A percentile compares a stretch with the other conserved stretches of the same genome.
These are phyloP conservation scores for Augiades crinisus DNA, from an alignment of 2,888 invertebrate species.

Conservation along the genomic window DNA sequence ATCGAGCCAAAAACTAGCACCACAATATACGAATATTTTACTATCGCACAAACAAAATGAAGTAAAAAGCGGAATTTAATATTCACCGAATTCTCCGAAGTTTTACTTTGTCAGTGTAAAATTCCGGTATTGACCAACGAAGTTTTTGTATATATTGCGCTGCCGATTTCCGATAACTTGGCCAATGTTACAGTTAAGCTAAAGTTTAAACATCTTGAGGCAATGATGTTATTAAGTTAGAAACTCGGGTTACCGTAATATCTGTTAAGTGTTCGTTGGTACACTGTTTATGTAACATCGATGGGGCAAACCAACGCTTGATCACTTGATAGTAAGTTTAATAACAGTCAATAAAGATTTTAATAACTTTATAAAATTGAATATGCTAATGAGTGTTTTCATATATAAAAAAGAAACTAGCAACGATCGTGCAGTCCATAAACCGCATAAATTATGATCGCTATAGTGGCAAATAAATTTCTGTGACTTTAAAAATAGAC, in stretches of 20 bases:
- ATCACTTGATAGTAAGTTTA: background rate
- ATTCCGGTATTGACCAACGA: background rate
- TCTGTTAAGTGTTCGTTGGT: background rate
- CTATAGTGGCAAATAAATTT: too few species aligned
- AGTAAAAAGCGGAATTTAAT: background rate
- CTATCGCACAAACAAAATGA: too few species aligned
- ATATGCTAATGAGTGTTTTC: too few species aligned
- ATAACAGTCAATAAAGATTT: too few species aligned
- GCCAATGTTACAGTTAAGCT: background rate
- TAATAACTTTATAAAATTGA: too few species aligned
- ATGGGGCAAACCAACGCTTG: background rate
- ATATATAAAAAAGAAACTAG: too few species aligned
- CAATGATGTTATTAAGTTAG: background rate
- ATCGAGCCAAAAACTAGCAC: background rate
- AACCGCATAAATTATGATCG: too few species aligned
- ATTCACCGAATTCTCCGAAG: background rate
- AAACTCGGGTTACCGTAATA: background rate
- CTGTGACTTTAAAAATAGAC: too few species aligned
- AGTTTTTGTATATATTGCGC: background rate
- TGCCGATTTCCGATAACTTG: background rate
- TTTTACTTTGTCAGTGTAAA: background rate
- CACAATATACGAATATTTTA: too few species aligned
- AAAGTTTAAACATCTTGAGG: background rate
- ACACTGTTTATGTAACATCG: background rate
- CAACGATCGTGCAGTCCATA: too few species aligned